Base-by-base conservation (phyloP, 1,140 invertebrate species). In the Drosophila obscura region DNA sequence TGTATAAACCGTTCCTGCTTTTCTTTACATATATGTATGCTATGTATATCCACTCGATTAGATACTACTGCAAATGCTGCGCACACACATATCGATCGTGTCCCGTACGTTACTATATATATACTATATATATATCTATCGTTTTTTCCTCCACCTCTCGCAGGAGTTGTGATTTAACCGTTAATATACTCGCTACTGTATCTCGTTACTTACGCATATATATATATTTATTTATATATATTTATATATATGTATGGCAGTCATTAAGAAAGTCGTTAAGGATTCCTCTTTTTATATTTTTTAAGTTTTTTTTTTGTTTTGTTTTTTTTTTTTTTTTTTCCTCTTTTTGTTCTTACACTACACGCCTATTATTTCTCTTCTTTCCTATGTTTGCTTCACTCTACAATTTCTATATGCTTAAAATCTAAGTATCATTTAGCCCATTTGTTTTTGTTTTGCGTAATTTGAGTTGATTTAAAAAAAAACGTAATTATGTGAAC, bases 221-320 rank as follows among this genome's bases (percentile, higher is more conserved):
- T 77, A 51, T 66, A 49, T 71, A 26, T 60, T 41, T 62, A 69
- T 60, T 46, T 57, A 46, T 58, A 50, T 49, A 61, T 62, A 48
- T 50, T 65, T 63, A 67, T 50, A 68, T 64, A 60, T 77, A 71
- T 85, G 77, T 82, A 87, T 87, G 83, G 83, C 83, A 87, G 83
- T 87, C 83, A 79, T 87, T 87, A 87, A 87, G 82, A 87, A 87
- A 87, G 78, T 87, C 82, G 83, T 87, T 87, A 87, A 88, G 78
- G 83, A 88, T 87, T 87, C 57, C 74, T 87, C 55, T 63, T 61
- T 61, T 63, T 50, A 62, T 74, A 4, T 24, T 24, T 24, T 24
- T 24, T 19, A 16, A 16, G 22, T 24, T 77, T 77, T 44, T 66
- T 48, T 52, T 48, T 78, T 64, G 44, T 26, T 46, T 46, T 44